phyloP scores from a whole-genome alignment of 2,113 vertebrate species.

The Lipotes vexillifer region DNA sequence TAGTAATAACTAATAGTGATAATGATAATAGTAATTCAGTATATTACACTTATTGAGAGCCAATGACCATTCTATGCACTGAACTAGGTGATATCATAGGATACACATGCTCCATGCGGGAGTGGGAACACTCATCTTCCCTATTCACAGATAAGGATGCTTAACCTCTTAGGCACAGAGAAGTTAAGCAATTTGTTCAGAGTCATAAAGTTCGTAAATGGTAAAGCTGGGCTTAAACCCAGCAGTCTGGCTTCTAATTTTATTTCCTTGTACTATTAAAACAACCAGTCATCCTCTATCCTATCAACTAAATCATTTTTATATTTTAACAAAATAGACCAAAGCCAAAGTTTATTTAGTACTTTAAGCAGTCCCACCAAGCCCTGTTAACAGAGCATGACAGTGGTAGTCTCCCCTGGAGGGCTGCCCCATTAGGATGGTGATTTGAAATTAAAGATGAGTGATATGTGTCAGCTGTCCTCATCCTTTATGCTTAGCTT shows the following conservation, averaged over 20 bases:
- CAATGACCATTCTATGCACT: not conserved
- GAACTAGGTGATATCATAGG: not conserved
- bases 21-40: not conserved
- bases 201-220: not conserved
- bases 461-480: not conserved
- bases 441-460: not conserved
- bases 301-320: constrained; percentile 38
- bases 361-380: not conserved
- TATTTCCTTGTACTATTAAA: constrained; percentile 40
- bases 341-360: constrained; percentile 29
- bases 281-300: not conserved
- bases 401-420: not conserved
- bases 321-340: constrained; percentile 30
- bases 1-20: not conserved
- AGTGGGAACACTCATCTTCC: not conserved
- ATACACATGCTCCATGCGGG: not conserved
- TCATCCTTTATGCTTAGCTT: not conserved
- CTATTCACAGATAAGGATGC: not conserved
- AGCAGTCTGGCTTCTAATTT: not conserved
- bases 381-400: not conserved
- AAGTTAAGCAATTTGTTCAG: not conserved
- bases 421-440: not conserved
- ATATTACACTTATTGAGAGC: not conserved
- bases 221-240: constrained; percentile 15
- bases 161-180: not conserved